These are phyloP conservation scores for Luidia sarsii DNA, from an alignment of 53 echinoderm and acorn worm genomes.

Conservation along the genomic window DNA sequence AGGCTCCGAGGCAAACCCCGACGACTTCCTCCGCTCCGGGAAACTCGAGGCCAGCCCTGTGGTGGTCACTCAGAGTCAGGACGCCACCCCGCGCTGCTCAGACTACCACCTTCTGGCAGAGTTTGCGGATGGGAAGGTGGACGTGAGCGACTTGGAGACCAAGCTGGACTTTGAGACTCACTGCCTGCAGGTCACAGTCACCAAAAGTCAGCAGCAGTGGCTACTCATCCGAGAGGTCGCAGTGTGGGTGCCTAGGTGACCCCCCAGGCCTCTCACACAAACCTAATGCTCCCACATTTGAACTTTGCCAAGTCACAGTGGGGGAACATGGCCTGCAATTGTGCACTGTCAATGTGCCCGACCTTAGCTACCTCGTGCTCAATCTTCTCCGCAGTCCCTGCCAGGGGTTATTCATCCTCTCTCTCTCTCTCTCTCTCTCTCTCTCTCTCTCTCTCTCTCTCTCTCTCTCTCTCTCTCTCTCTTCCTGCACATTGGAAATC, in stretches of 20 bases:
- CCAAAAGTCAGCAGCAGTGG: slow-evolving; percentile 75
- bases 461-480: no score
- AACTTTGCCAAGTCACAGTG: no score
- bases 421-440: no score
- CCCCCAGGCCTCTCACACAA: no score
- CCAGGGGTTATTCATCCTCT: no score
- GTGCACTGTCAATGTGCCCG: no score
- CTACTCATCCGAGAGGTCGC: slow-evolving; percentile 80
- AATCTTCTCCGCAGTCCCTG: no score
- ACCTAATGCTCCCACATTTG: no score
- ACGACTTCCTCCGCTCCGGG: slow-evolving; percentile 70
- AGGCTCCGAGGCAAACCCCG: slow-evolving; percentile 72
- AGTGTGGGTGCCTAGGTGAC: slow-evolving; percentile 63
- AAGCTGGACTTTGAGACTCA: slow-evolving; percentile 41
- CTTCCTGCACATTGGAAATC: no score
- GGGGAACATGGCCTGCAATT: no score
- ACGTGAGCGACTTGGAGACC: slow-evolving; percentile 54
- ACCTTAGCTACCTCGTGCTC: no score
- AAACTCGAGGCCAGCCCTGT: slow-evolving; percentile 63
- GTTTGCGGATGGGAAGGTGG: slow-evolving; percentile 66
- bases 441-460: no score
- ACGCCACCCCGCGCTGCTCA: slow-evolving; percentile 57
- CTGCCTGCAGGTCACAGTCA: slow-evolving; percentile 73
- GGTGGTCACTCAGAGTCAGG: slow-evolving; percentile 4
- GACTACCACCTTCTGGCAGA: slow-evolving; percentile 62